These are phyloP conservation scores for Rhagologus leucostigma DNA, from an alignment of 2,113 vertebrate species.

Conservation along the genomic window DNA sequence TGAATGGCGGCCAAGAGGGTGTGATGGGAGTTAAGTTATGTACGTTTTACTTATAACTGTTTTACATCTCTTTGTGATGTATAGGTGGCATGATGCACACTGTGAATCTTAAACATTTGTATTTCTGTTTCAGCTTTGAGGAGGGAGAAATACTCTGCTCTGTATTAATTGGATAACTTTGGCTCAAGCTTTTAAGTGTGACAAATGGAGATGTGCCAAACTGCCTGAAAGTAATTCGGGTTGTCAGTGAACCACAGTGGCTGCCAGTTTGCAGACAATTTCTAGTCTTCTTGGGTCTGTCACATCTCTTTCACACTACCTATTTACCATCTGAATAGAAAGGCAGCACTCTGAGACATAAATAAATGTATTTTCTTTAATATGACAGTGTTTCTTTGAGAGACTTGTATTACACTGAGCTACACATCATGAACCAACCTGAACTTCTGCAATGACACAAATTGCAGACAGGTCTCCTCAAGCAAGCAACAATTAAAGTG, in stretches of 20 bases:
- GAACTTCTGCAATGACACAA: not conserved
- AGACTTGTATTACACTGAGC: not conserved
- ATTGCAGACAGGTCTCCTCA: not conserved
- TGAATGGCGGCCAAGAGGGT: not conserved
- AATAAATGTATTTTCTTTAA: slow-evolving; percentile 33
- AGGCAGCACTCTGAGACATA: slow-evolving; percentile 14
- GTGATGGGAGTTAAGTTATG: not conserved
- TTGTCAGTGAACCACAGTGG: slow-evolving; percentile 63
- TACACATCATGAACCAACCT: not conserved
- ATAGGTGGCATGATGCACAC: not conserved
- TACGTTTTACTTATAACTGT: not conserved
- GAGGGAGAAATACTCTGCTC: slow-evolving; percentile 11
- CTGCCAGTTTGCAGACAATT: slow-evolving; percentile 70
- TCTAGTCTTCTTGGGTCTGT: slow-evolving; percentile 63
- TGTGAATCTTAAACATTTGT: not conserved
- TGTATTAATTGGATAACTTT: slow-evolving; percentile 68
- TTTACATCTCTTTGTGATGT: not conserved
- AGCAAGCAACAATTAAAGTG: not conserved
- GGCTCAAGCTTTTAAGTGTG: slow-evolving; percentile 57
- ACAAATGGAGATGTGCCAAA: slow-evolving; percentile 73
- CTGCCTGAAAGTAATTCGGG: slow-evolving; percentile 67
- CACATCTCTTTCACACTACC: slow-evolving; percentile 65
- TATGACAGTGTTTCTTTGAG: not conserved
- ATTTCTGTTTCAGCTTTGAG: slow-evolving; percentile 24
- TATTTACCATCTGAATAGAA: slow-evolving; percentile 69